Conservation (phyloP, 2,888 invertebrate species). For the Prenolepis imparis region DNA sequence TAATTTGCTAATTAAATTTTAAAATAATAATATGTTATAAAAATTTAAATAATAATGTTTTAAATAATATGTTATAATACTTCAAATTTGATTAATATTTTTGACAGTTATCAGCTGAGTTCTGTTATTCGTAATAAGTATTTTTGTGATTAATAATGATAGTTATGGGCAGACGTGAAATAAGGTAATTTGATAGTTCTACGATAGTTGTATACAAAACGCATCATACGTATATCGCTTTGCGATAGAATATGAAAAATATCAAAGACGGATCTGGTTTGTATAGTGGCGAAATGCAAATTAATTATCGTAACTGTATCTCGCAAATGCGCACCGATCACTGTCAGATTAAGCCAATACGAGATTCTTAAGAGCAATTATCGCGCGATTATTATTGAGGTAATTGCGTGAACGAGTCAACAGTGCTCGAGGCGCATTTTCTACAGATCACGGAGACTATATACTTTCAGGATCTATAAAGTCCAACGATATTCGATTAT, state of each 20-base stretch:
- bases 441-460: slow-evolving; percentile 12
- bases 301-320: slow-evolving; percentile 14
- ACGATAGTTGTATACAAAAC: not conserved
- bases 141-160: not conserved
- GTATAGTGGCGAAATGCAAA: slow-evolving; percentile 7
- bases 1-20: too few species aligned
- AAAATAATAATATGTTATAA: too few species aligned
- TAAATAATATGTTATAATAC: too few species aligned
- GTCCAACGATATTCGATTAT: slow-evolving; percentile 64
- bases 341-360: slow-evolving; percentile 65
- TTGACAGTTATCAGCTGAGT: too few species aligned
- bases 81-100: too few species aligned
- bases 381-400: slow-evolving; percentile 73
- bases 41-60: too few species aligned
- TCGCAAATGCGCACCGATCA: slow-evolving; percentile 28
- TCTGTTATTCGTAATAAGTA: not conserved
- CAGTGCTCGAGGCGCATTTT: slow-evolving; percentile 36
- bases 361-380: slow-evolving; percentile 72
- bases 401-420: slow-evolving; percentile 63
- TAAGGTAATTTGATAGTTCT: not conserved
- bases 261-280: not conserved
- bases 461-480: slow-evolving; percentile 66
- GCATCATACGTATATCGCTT: too few species aligned
- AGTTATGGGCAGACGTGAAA: not conserved
- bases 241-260: not conserved